These are phyloP conservation scores for Phenacoccus solenopsis DNA, from an alignment of 1,140 invertebrate species.

Conservation along the genomic window DNA sequence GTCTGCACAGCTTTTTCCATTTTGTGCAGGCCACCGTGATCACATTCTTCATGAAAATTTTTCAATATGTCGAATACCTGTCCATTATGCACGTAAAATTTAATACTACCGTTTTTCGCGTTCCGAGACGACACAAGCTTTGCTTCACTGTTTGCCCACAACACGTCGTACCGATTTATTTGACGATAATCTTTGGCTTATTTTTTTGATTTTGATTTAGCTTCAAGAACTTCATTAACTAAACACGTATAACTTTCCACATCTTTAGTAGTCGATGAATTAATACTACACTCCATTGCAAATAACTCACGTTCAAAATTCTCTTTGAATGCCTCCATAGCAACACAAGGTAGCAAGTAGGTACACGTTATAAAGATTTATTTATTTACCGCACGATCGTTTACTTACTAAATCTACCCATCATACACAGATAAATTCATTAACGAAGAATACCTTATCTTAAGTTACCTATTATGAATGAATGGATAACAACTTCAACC, in stretches of 20 bases:
- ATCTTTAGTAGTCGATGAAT: no score
- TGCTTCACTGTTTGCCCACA: conserved; percentile 8
- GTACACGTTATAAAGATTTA: no score
- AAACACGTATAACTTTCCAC: background rate
- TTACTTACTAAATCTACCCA: no score
- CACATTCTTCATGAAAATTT: background rate
- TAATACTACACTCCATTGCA: no score
- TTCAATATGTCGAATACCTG: conserved; percentile 18
- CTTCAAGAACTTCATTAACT: background rate
- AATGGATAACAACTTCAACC: no score
- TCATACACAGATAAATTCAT: no score
- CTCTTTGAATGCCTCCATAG: no score
- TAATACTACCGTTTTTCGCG: background rate
- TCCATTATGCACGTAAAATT: conserved; percentile 20
- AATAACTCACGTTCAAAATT: no score
- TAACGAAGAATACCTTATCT: no score
- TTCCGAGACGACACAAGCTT: conserved; percentile 10
- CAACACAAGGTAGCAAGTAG: no score
- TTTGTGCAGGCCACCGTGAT: background rate
- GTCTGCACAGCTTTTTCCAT: background rate
- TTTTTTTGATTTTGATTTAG: background rate
- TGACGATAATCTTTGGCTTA: background rate
- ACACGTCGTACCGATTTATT: conserved; percentile 10
- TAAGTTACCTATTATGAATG: no score
- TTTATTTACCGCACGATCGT: no score